Conservation (phyloP, 1,140 invertebrate species). For the Rhopalosiphum padi region DNA sequence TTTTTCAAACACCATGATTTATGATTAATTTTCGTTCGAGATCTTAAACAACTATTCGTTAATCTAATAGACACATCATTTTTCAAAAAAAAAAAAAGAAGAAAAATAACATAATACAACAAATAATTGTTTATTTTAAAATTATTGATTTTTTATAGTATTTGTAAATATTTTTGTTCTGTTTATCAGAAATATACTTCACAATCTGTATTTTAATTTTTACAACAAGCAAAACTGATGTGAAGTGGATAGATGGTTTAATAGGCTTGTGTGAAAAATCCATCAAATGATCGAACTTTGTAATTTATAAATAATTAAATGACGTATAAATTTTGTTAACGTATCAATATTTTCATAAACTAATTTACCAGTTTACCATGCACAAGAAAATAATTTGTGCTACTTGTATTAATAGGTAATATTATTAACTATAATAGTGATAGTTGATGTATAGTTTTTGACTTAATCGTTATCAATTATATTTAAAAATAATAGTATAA, state of each 20-base stretch:
- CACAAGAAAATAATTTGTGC: not conserved
- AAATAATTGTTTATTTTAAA: not conserved
- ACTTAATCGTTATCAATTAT: not conserved
- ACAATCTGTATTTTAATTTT: too few species aligned
- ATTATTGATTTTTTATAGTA: not conserved
- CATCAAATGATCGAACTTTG: too few species aligned
- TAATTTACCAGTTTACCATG: not conserved
- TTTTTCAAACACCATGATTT: conserved; percentile 27
- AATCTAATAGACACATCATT: not conserved
- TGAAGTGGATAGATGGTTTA: too few species aligned
- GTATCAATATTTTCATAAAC: not conserved
- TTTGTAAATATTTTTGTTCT: too few species aligned
- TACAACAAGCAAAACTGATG: too few species aligned
- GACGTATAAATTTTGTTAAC: too few species aligned
- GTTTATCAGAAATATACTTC: too few species aligned
- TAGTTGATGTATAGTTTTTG: not conserved
- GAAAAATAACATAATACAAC: too few species aligned
- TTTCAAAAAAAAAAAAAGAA: not conserved
- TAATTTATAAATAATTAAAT: too few species aligned
- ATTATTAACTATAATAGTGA: not conserved
- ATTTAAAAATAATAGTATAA: too few species aligned
- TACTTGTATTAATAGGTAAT: too few species aligned
- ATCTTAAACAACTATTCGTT: not conserved
- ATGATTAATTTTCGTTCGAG: not conserved
- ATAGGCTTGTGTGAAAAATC: too few species aligned